phyloP scores from a whole-genome alignment of 2,113 vertebrate genomes.

The Paedocypris sp. region DNA sequence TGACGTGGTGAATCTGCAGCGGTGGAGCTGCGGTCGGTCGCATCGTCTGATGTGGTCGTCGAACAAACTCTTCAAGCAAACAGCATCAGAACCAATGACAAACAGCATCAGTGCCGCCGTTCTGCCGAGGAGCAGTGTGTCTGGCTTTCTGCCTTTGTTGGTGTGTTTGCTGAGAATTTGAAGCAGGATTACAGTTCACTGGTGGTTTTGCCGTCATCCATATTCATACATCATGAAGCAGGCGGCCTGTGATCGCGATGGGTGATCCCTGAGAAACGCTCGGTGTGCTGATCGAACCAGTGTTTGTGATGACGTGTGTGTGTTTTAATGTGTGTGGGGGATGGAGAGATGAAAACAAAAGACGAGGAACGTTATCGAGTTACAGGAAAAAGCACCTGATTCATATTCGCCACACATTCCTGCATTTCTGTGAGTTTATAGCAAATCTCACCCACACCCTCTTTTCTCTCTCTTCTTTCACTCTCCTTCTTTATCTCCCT shows the following conservation, averaged over 20 bases:
- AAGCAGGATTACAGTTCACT: conserved; percentile 13
- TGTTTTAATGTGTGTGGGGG: conserved; percentile 9
- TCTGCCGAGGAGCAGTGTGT: neutral
- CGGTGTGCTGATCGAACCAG: neutral
- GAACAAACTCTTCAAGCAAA: conserved; percentile 7
- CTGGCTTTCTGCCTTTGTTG: neutral
- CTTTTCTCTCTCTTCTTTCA: too few relatives aligned
- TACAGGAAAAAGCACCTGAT: conserved; percentile 30
- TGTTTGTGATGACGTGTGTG: neutral
- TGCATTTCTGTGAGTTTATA: conserved; percentile 15
- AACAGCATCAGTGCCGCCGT: neutral
- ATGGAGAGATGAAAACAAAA: conserved; percentile 20
- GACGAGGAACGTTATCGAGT: conserved; percentile 8
- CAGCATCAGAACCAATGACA: conserved; percentile 10
- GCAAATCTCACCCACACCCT: too few relatives aligned
- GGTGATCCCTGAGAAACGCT: conserved; percentile 3
- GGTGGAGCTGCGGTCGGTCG: conserved; percentile 18
- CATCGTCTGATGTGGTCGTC: conserved; percentile 17
- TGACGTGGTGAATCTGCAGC: too few relatives aligned
- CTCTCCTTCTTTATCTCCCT: too few relatives aligned
- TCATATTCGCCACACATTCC: conserved; percentile 33
- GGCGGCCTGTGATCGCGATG: conserved; percentile 19
- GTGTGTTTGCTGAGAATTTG: conserved; percentile 13
- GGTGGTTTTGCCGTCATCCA: neutral
- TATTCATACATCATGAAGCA: conserved; percentile 13